Base-by-base conservation (phyloP, 2,888 invertebrate genomes). In the Zelleria hepariella region DNA sequence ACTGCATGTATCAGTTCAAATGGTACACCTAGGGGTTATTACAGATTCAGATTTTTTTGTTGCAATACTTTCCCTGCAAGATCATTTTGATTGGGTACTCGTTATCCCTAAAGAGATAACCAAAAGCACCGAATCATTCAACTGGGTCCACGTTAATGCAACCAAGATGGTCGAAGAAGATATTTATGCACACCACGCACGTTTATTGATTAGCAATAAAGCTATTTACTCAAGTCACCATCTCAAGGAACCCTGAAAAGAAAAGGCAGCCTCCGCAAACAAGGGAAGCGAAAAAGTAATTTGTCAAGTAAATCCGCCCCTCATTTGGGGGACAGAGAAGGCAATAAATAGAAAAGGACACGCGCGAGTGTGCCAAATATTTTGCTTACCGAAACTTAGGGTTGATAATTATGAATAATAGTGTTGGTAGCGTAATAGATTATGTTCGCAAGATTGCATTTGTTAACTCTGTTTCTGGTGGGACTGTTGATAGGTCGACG, bases 251-350 rank as follows among this genome's bases (percentile, higher is more conserved):
- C 57, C 18, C 57, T 48, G 15, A 57, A 57, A 57, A n/a, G 48
- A 48, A 48, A 48, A 24, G 15, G 8, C 47, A 48, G 25, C 57
- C 47, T 61, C 60, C 62, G 67, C 72, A 80, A 82, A 80, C 78
- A 82, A 80, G 81, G 77, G 76, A 75, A 78, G 73, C 71, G 78
- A 79, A 80, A 83, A 84, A 82, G 84, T 82, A 83, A 86, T 86
- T 84, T 85, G 84, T 85, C 86, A 86, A 84, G 83, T 78, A 82
- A 82, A 85, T 84, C 84, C 72, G 72, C 74, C 68, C 71, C 73
- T 70, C 69, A 73, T 74, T 78, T 74, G 72, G 75, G 49, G 49
- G 64, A 61, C 61, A 63, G 68, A 66, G 68, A 66, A 27, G 8
- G 23, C 10, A 48, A 26, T 26, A 26, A 58, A 58, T 57, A 49